Evolutionary conservation across 2,888 invertebrate genomes (phyloP).

Genomic region (Ommatoiulus sabulosus): DNA sequence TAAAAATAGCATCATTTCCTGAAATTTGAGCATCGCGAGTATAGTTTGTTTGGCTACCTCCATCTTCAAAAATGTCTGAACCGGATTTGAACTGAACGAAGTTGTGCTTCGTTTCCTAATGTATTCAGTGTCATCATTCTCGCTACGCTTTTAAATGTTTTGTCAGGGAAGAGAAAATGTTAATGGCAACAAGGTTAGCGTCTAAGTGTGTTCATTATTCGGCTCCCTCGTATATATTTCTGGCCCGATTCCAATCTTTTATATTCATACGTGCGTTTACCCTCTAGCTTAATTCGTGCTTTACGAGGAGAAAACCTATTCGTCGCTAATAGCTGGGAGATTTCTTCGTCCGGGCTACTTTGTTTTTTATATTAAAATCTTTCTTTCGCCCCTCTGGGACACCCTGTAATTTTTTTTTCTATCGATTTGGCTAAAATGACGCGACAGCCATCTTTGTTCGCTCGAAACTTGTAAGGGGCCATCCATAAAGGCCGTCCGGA

Average conservation of each 20-base stretch:
- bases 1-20: no score
- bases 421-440: not conserved
- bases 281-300: conserved; percentile 6
- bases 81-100: not conserved
- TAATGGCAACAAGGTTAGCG: not conserved
- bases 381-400: not conserved
- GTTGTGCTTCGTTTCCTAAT: not conserved
- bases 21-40: not conserved
- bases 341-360: not conserved
- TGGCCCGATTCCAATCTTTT: conserved; percentile 27
- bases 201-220: conserved; percentile 48
- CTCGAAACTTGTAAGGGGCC: not conserved
- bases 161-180: conserved; percentile 2
- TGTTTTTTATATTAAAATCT: not conserved
- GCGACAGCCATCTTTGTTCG: not conserved
- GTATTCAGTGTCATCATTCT: not conserved
- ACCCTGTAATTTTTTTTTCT: conserved; percentile 8
- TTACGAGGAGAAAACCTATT: conserved; percentile 20
- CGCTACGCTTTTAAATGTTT: not conserved
- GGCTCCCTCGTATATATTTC: not conserved
- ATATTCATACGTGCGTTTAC: conserved; percentile 16
- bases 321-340: conserved; percentile 11
- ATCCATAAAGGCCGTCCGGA: no score
- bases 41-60: not conserved
- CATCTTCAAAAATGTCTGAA: not conserved